Evolutionary conservation across 2,113 vertebrate genomes (phyloP).

Genomic region (Asarcornis scutulata): DNA sequence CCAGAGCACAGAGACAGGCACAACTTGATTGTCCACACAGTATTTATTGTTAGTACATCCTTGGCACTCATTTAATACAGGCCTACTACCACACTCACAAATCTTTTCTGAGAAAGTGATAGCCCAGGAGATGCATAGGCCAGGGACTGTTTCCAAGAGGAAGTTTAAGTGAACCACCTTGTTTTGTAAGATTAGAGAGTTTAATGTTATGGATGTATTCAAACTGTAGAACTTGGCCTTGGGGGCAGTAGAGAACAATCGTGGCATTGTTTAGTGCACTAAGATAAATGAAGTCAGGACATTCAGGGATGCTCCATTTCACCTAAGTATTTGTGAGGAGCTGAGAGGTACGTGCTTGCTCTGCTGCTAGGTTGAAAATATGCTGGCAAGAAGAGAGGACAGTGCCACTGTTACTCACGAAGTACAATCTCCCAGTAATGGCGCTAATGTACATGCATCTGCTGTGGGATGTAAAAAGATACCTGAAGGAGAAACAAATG

Average conservation of each 20-base stretch:
- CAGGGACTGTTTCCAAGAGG: not conserved
- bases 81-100: not conserved
- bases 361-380: not conserved
- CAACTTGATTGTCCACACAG: not conserved
- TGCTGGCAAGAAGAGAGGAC: not conserved
- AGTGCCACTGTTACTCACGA: not conserved
- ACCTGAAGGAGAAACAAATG: not conserved
- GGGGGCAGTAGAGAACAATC: rapidly evolving
- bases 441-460: not conserved
- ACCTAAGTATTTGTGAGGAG: not conserved
- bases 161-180: not conserved
- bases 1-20: not conserved
- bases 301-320: not conserved
- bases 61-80: not conserved
- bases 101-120: not conserved
- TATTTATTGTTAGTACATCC: not conserved
- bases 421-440: not conserved
- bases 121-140: not conserved
- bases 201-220: not conserved
- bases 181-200: not conserved
- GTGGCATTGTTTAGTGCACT: not conserved
- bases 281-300: not conserved
- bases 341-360: not conserved
- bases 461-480: not conserved
- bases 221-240: not conserved